Evolutionary conservation across 2,888 invertebrate genomes (phyloP).

Genomic region (Eristalinus sepulchralis): DNA sequence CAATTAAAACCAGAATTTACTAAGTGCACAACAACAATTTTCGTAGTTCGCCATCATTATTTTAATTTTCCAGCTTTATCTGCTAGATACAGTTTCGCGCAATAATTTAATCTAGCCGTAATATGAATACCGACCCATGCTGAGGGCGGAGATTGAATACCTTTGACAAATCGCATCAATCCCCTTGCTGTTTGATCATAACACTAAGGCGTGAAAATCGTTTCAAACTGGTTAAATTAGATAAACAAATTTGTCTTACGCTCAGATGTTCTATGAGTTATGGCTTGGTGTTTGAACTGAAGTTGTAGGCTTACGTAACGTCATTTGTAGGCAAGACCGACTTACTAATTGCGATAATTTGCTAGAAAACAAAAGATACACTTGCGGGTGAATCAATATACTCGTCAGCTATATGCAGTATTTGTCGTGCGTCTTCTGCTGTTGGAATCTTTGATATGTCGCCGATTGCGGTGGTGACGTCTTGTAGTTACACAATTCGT

Average conservation of each 20-base stretch:
- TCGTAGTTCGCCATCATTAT: neutral
- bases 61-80: neutral
- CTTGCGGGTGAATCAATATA: neutral
- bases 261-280: neutral
- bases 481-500: neutral
- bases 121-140: neutral
- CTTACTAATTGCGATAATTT: neutral
- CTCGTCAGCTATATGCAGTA: neutral
- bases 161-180: neutral
- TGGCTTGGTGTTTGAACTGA: neutral
- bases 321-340: neutral
- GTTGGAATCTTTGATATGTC: neutral
- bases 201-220: neutral
- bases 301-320: neutral
- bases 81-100: neutral
- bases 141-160: neutral
- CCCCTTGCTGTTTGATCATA: neutral
- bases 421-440: neutral
- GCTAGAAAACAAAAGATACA: neutral
- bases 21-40: neutral
- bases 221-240: neutral
- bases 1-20: neutral
- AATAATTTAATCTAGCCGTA: neutral
- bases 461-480: neutral
- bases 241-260: neutral